Base-by-base conservation (phyloP, 2,888 invertebrate species). In the Tuberolachnus salignus region DNA sequence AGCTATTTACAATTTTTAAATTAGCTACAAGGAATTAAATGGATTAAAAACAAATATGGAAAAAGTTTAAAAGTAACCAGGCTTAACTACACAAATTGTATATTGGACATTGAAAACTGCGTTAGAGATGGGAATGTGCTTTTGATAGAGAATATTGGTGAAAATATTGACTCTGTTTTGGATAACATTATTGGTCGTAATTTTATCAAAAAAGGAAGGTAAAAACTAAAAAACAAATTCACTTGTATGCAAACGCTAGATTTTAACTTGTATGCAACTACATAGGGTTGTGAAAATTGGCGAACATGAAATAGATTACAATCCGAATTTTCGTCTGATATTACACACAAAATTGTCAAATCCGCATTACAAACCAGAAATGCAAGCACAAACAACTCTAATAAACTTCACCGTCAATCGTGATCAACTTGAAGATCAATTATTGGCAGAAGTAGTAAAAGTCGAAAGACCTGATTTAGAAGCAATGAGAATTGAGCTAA, bases 281-380 rank as follows among this genome's bases (percentile, higher is more conserved):
- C 6, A 34, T 83, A 88, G 89, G 64, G 89, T 89, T 42, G 89
- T 93, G 14, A 90, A 94, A 89, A 92, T 97, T 82, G 97, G 97
- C 1, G 97, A 97, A 85, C 92, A 92, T 84, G 97, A 97, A 86
- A 91, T 97, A 44, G 96, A 97, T 85, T 97, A 91, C 85, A 91
- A 94, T 86, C 90, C 90, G 0, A 88, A 87, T 66, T 97, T 97
- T 87, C 89, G 92, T 13, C 87, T 97, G 6, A 91, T 97, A 82
- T 85, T 97, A 0, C 97, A 97, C 85, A 97, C 97, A 0, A 97
- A 97, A 86, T 86, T 97, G 81, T 95, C 94, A 1, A 97, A 97
- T 87, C 97, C 97, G 0, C 97, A 97, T 87, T 97, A 96, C 85
- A 95, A 97, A 84, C 97, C 97, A 0, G 97, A 97, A 87, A 94